Evolutionary conservation across 2,113 vertebrate genomes (phyloP), one percentile per base, ranked within the genome.

Genomic region (Chaetura pelagica): DNA sequence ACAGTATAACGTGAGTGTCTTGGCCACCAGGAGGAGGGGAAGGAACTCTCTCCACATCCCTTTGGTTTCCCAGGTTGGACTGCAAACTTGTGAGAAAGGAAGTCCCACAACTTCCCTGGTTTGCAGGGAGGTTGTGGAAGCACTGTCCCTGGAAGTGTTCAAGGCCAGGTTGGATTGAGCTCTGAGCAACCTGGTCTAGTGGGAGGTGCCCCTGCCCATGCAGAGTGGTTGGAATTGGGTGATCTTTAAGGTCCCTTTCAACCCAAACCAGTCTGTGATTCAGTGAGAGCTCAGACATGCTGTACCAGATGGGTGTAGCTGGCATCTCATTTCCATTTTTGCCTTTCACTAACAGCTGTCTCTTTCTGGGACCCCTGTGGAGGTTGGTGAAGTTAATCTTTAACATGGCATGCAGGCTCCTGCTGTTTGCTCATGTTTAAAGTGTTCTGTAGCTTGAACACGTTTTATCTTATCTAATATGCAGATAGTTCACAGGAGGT

Each of bases 1-100:
- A 99, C 97, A 99, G 99, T 97, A 99, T 99, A 98, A 99, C 99
- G 99, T 99, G 98, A 93, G 99, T 98, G 67, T 48, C 46, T 4
- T 27, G 17, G 27, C 61, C 2, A 0, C 27, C 21, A 4, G 2
- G 0, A 0, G 0, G 1, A 59, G 87, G 68, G 20, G 42, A 61
- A 55, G 80, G 21, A 35, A 1, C 3, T 5, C 6, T 63, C 54
- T 61, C 40, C 42, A 0, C 32, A 12, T 16, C 54, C 4, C 18
- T 22, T 16, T 24, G 35, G 15, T 58, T 69, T 68, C 46, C 32
- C 59, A n/a, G 81, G 49, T 4, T 32, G 16, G 40, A 4, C 62
- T 21, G 10, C 64, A 76, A 9, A 10, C 21, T 35, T 46, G 0
- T 1, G 27, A 42, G 40, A 42, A 42, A 14, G 40, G 40, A 42